Conservation (phyloP, 2,113 vertebrate genomes). For the Ursus arctos region DNA sequence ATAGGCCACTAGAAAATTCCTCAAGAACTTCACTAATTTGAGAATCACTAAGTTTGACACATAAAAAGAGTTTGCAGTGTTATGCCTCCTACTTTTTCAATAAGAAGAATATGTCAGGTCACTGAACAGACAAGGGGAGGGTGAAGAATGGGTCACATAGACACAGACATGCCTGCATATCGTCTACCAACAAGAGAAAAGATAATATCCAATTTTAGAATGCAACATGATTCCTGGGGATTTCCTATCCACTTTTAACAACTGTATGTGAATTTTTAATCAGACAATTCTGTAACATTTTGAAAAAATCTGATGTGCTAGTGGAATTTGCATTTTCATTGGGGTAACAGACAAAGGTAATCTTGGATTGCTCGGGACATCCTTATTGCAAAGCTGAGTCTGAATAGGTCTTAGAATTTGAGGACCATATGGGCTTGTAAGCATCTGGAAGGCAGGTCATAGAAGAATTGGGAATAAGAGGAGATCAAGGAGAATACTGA, state of each 20-base stretch:
- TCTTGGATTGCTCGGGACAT: neutral
- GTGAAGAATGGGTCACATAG: neutral
- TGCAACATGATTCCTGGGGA: neutral
- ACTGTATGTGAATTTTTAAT: slow-evolving; percentile 39
- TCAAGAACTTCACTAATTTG: neutral
- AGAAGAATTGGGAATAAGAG: neutral
- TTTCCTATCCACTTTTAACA: neutral
- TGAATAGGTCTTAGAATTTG: neutral
- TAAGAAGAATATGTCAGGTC: neutral
- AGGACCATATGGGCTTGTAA: neutral
- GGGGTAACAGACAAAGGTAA: neutral
- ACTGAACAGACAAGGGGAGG: neutral
- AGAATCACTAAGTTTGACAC: neutral
- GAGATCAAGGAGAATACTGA: neutral
- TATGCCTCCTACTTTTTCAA: neutral
- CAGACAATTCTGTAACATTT: neutral
- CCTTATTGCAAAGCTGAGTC: neutral
- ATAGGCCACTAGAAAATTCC: neutral
- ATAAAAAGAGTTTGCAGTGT: neutral
- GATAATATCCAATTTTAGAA: slow-evolving; percentile 12
- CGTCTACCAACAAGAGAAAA: neutral
- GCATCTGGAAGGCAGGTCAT: neutral
- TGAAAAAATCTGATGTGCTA: neutral
- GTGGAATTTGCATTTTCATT: slow-evolving; percentile 50
- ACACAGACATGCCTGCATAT: neutral